Base-by-base conservation (phyloP, 2,888 invertebrate species). In the Bhutanitis thaidina region DNA sequence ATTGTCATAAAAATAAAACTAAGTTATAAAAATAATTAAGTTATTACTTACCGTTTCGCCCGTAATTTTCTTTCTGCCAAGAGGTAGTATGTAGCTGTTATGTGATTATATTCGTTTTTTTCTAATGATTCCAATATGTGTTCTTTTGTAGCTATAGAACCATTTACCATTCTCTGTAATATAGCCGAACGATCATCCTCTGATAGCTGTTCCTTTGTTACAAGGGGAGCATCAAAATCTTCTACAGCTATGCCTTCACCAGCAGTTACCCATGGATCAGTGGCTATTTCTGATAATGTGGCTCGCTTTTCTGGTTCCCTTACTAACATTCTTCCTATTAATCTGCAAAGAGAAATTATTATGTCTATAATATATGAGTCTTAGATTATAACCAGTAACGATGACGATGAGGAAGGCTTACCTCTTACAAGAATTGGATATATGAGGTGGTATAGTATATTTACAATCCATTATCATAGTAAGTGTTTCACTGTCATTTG, bases 391-490 rank as follows among this genome's bases (percentile, higher is more conserved):
- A 7, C 1, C 27, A 7, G n/a, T n/a, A n/a, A 27, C 27, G 27
- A 4, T 4, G 8, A 27, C 7, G 2, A 3, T 8, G 1, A 7
- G 27, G 7, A 27, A 27, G 5, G 27, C n/a, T 13, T 64, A 96
- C 95, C 92, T 92, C 88, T 94, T 93, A 84, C 99, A 99, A 54
- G 93, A 93, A 46, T 92, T 90, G 9, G 98, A 96, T 59, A 99
- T 94, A 84, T 97, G 95, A 25, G 92, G 81, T 48, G 99, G 98
- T 70, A 98, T 94, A 52, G 94, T 94, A 80, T 98, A 99, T 90
- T 98, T 98, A 90, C 99, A 99, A 85, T 99, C 99, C 96, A 99
- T 97, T 61, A 99, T 99, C 97, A 98, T 98, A 27, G 98, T 99
- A 49, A 99, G 90, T 0, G 99, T 99, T 91, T 99, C 99, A 69